Percentiles rank a stretch among this genome's conserved stretches.
phyloP scores from a whole-genome alignment of 1,140 invertebrate genomes.

The Microvelia longipes region DNA sequence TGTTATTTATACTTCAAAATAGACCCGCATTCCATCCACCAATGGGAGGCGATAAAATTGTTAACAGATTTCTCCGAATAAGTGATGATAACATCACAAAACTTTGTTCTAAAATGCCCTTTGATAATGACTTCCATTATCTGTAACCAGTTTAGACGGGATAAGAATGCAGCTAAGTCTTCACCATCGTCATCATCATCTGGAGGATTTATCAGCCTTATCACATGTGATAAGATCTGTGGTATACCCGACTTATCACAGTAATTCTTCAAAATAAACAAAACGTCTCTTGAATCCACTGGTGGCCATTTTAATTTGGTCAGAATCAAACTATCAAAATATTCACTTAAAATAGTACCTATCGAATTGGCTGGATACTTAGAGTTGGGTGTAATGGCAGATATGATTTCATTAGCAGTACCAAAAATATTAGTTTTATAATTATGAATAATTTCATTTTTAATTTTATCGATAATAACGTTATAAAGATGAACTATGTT shows the following conservation, averaged over 20 bases:
- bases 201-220: constrained; percentile 14
- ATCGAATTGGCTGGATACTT: constrained; percentile 3
- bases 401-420: constrained; percentile 11
- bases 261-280: constrained; percentile 8
- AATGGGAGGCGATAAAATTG: constrained; percentile 4
- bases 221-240: constrained; percentile 8
- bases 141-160: constrained; percentile 12
- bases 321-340: background rate
- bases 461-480: constrained; percentile 9
- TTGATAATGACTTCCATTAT: constrained; percentile 14
- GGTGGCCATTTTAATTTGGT: constrained; percentile 2
- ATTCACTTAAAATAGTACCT: background rate
- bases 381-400: background rate
- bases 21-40: constrained; percentile 8
- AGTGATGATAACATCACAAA: constrained; percentile 1
- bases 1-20: background rate
- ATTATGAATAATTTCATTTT: constrained; percentile 7
- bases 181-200: constrained; percentile 8
- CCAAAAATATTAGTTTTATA: constrained; percentile 7
- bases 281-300: background rate
- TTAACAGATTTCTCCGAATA: constrained; percentile 10
- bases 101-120: background rate
- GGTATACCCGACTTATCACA: constrained; percentile 5
- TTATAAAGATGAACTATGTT: constrained; percentile 11
- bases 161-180: constrained; percentile 6